Evolutionary conservation across 2,797 vertebrate genomes (phyloP), one percentile per base, ranked within the genome.

Genomic region (Muscicapa comitata): DNA sequence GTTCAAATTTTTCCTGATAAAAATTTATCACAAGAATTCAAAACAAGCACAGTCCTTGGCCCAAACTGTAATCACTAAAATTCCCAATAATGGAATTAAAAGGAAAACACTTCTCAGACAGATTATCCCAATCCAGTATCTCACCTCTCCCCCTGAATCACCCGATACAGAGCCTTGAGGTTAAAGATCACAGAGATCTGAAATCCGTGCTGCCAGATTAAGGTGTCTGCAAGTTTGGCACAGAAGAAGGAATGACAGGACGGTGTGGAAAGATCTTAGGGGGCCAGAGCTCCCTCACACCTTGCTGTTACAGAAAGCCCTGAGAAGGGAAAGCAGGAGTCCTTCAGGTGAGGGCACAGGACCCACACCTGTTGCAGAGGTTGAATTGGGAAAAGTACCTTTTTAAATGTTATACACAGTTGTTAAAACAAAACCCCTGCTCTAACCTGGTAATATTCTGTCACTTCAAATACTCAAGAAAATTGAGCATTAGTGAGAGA

Each of bases 151-250:
- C 38, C 29, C 4, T 0, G 0, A 53, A 51, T 67, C n/a, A 51
- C 28, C 29, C 3, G 3, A 57, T 21, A 33, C 20, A 29, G 65
- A 74, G 10, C 11, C 47, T 55, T 73, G 71, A 45, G 42, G 35
- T 67, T 81, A 68, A 81, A 87, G 59, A 75, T 38, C 74, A 58
- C 38, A 31, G 19, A 87, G 21, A 75, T 38, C 47, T 89, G 67
- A 79, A 87, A 79, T 72, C 47, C 0, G 0, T 47, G 42, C 28
- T 76, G 25, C 57, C 57, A 88, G 20, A 31, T 59, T 31, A 50
- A 72, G 10, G 51, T 48, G 43, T 63, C 55, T 53, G 71, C 40
- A 26, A 54, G 37, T 58, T 23, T 1, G 1, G 17, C 38, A 35
- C 11, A 50, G 1, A 8, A 48, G n/a, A 57, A 43, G 6, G 28